Evolutionary conservation across 2,113 vertebrate species (phyloP), one percentile per base, ranked within the genome.

Genomic region (Neodontobutis hainanensis): DNA sequence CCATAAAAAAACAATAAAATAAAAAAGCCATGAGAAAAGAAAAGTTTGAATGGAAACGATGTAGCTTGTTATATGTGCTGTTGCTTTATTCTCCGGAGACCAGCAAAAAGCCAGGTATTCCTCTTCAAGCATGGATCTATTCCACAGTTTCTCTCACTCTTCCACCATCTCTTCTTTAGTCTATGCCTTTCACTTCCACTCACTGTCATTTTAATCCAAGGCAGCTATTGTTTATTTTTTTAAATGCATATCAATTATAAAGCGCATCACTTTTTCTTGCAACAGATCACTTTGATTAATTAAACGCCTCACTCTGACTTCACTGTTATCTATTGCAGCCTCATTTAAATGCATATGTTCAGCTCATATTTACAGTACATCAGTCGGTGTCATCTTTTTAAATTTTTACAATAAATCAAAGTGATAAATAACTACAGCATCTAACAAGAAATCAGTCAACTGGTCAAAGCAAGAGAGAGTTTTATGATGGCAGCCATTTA

Each of bases 31-130:
- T 16, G 32, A 46, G 38, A 10, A 15, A 15, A 12, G 1, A 55
- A 67, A 48, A 42, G 45, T 10, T 49, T 59, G 14, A 73, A 59
- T 63, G 73, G 32, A 73, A 52, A 27, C 1, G 1, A 27, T 27
- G 19, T 27, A 3, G 15, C 78, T 63, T 75, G 63, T 77, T 80
- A 82, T 80, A 62, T 38, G 15, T 66, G 42, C 61, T 56, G 57
- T 61, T 65, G 48, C 12, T 80, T 70, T 52, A n/a, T 49, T 72
- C 80, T 63, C 68, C n/a, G 8, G 72, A 76, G 78, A 73, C 43
- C 43, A 57, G 12, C 8, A 36, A 53, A 56, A 68, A 63, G 55
- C 59, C 69, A 59, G 44, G 64, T 43, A 55, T 11, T 19, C 34
- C 61, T 68, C 52, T 55, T 51, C 14, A 68, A 73, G 56, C 50